Percentiles rank a stretch among this genome's conserved stretches.
phyloP scores from a whole-genome alignment of 2,888 invertebrate genomes.

The Octonoba sinensis region DNA sequence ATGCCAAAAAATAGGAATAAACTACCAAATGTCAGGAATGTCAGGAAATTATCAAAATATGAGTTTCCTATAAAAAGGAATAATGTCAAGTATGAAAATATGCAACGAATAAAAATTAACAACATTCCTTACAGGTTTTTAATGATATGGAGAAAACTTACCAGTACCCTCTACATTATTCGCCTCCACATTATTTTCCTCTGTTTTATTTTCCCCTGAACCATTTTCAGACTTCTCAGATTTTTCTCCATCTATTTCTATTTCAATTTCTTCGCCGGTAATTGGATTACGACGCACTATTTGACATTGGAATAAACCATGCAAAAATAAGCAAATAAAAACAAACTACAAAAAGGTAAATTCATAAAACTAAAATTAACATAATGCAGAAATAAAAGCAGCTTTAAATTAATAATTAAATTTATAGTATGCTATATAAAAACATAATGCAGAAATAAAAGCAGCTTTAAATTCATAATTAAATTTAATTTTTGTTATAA shows the following conservation, averaged over 20 bases:
- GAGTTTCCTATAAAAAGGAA: too few relatives aligned
- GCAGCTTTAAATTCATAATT: not conserved
- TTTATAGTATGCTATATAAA: not conserved
- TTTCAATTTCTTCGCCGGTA: conserved; percentile 51
- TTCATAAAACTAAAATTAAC: too few relatives aligned
- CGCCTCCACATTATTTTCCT: conserved; percentile 20
- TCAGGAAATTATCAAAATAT: too few relatives aligned
- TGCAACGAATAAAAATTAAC: too few relatives aligned
- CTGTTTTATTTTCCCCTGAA: not conserved
- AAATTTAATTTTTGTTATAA: not conserved
- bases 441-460: too few relatives aligned
- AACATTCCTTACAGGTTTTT: too few relatives aligned
- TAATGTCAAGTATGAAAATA: too few relatives aligned
- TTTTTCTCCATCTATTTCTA: conserved; percentile 26
- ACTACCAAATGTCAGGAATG: too few relatives aligned
- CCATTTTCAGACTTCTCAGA: too few relatives aligned
- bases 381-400: not conserved
- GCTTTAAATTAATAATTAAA: not conserved
- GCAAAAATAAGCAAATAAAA: conserved; percentile 39
- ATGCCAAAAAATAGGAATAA: too few relatives aligned
- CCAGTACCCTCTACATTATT: not conserved
- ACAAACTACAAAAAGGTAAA: too few relatives aligned
- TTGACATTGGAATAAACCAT: conserved; percentile 40
- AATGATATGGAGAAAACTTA: not conserved
- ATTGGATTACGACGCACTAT: conserved; percentile 58